Conservation (phyloP, 2,888 invertebrate species). For the Teleiodes luculella region DNA sequence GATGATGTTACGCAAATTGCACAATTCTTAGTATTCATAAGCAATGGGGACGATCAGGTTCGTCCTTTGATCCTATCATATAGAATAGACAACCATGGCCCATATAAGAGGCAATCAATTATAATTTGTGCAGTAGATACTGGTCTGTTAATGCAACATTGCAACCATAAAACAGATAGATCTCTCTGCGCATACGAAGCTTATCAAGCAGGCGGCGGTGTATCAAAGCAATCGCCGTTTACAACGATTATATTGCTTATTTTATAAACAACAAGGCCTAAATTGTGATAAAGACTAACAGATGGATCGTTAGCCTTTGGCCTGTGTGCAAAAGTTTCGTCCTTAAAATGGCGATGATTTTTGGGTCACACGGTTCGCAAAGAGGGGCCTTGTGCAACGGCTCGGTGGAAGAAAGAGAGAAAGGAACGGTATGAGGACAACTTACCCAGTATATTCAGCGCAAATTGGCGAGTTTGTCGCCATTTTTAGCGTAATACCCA, state of each 20-base stretch:
- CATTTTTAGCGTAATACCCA: no score
- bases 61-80: constrained; percentile 53
- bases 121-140: constrained; percentile 56
- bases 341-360: constrained; percentile 45
- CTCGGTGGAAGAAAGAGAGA: constrained; percentile 10
- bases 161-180: constrained; percentile 41
- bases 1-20: neutral
- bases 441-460: constrained; percentile 5
- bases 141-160: constrained; percentile 44
- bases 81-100: constrained; percentile 50
- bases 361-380: constrained; percentile 64
- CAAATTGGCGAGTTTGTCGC: no score
- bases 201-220: constrained; percentile 62
- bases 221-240: constrained; percentile 53
- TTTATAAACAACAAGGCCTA: constrained; percentile 43
- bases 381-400: constrained; percentile 58
- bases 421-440: constrained; percentile 13
- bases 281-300: constrained; percentile 40
- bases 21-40: constrained; percentile 7
- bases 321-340: constrained; percentile 48
- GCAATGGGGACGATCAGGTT: constrained; percentile 18
- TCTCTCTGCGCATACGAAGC: constrained; percentile 40
- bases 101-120: constrained; percentile 57
- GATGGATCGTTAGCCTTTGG: constrained; percentile 57
- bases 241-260: constrained; percentile 48